Base-by-base conservation (phyloP, 2,113 vertebrate genomes). In the Holacanthus passer region DNA sequence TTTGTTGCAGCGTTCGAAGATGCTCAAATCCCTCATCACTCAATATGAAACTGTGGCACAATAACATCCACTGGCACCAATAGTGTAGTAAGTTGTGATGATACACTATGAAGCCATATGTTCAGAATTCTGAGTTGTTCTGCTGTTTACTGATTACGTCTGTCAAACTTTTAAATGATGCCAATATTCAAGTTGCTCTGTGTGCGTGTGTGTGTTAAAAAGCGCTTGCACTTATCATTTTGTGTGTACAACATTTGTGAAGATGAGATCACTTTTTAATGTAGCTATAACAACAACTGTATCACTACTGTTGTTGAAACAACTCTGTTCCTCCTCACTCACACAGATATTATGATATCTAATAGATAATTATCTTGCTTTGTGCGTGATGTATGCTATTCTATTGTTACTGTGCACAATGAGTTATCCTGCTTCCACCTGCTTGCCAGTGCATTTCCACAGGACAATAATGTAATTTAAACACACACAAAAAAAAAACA, bases 401-500 rank as follows among this genome's bases (percentile, higher is more conserved):
- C 4, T 64, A 27, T 50, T 70, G 37, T 39, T 67, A 5, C 62
- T 48, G 10, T 37, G 63, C 82, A 74, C 37, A 55, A 53, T 50
- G 11, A 62, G 45, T 73, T 43, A 50, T 63, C 16, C 14, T 32
- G 19, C 24, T 71, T 65, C 50, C 58, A 62, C 20, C 41, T 75
- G 48, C 62, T 16, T 45, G 32, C 43, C 1, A 11, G 4, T 47
- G 17, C n/a, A 43, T 31, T 63, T 69, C 66, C 27, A 53, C 39
- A 1, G 9, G 13, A 66, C 13, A 45, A 50, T 48, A 50, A 74
- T 1, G 3, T 22, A 17, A 63, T 76, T 69, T 41, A 48, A 75
- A 66, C 29, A 68, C n/a, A n/a, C n/a, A n/a, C n/a, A n/a, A n/a
- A n/a, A n/a, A n/a, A 76, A 79, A 64, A 45, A 63, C 29, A 27